Evolutionary conservation across 2,113 vertebrate genomes (phyloP), one percentile per base, ranked within the genome.

Genomic region (Lynx canadensis): DNA sequence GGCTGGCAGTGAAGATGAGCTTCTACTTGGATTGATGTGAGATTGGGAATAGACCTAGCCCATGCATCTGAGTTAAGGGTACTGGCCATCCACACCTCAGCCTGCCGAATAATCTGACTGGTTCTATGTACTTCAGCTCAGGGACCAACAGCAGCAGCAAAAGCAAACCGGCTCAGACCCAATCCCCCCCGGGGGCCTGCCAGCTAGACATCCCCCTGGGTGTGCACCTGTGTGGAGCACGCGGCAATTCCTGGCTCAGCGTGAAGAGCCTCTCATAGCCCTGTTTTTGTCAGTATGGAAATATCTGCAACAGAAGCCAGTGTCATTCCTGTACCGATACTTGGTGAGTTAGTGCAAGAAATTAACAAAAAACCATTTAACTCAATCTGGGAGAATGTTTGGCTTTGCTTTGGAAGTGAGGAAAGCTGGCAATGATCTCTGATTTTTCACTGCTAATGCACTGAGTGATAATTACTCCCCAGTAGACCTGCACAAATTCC

Each of bases 401-500:
- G 92, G 84, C 66, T 95, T 94, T 76, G 60, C 81, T 83, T 96
- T 94, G 88, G 38, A 97, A 98, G 65, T 89, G 66, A 78, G 55
- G 57, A 74, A 96, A 94, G 68, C 97, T 97, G 95, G 92, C 76
- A 97, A 78, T 15, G 15, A 65, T 63, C 57, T 94, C 94, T 89
- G 84, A 97, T 92, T 97, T 97, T 95, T 97, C 66, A 94, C 60
- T 97, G 96, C 78, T 94, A 95, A 97, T 96, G 60, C 79, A 33
- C 2, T 80, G 91, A 82, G 78, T 95, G 86, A 89, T 97, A 98
- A 98, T 98, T 96, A 95, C 93, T 95, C 94, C 96, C 96, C 87
- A 89, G 91, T 65, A 96, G 97, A 97, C 96, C 92, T 92, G 57
- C 74, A 92, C 95, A 85, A 97, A 96, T 97, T 96, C 80, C 68